These are phyloP conservation scores for Podarcis muralis DNA, from an alignment of 2,113 vertebrate genomes.

Conservation along the genomic window DNA sequence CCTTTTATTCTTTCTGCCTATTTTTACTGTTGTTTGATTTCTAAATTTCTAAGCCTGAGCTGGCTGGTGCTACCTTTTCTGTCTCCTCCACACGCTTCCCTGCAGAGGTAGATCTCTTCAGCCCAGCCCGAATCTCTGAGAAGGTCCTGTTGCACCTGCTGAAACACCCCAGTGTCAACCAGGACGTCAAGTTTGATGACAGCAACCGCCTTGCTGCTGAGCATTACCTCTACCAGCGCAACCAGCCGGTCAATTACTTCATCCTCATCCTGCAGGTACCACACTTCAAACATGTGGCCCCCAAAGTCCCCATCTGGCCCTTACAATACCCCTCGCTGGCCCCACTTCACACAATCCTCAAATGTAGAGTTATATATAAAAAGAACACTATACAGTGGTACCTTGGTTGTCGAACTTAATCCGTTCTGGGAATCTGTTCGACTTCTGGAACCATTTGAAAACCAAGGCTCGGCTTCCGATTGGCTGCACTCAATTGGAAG, in stretches of 20 bases:
- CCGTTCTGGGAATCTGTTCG: too few relatives aligned
- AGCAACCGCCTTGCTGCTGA: conserved; percentile 79
- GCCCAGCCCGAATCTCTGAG: conserved; percentile 83
- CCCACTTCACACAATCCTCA: not conserved
- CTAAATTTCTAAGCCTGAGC: not conserved
- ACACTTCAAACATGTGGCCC: too few relatives aligned
- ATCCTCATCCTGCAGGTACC: conserved; percentile 90
- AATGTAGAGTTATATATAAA: not conserved
- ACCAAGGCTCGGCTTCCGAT: too few relatives aligned
- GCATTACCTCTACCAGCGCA: conserved; percentile 90
- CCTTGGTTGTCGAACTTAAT: too few relatives aligned
- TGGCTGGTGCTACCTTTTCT: not conserved
- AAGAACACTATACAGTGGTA: too few relatives aligned
- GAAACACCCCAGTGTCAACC: conserved; percentile 90
- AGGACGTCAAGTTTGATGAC: conserved; percentile 88
- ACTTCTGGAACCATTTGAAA: too few relatives aligned
- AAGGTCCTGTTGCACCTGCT: conserved; percentile 89
- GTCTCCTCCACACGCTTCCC: not conserved
- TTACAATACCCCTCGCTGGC: not conserved
- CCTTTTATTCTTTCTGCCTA: not conserved
- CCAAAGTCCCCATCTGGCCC: not conserved
- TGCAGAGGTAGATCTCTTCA: conserved; percentile 90
- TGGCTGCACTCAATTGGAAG: too few relatives aligned
- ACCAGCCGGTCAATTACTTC: conserved; percentile 91
- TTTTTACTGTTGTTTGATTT: not conserved